Conservation (phyloP, 2,113 vertebrate genomes). For the Bufo gargarizans region DNA sequence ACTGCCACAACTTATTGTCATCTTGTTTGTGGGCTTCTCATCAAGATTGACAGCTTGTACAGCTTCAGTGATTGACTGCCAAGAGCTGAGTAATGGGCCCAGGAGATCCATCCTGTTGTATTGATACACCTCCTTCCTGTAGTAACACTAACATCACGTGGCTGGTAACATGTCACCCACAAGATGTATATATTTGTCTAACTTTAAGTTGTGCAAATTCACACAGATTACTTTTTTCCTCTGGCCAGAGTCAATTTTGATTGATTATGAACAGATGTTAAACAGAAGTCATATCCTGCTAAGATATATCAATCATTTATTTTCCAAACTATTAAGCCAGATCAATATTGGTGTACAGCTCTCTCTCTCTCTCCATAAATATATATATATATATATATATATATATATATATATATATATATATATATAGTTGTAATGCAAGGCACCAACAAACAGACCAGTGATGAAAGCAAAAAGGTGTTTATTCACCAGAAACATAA, state of each 20-base stretch:
- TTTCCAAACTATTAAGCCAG: background rate
- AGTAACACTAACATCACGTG: background rate
- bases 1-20: conserved; percentile 25
- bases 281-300: background rate
- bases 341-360: too few relatives aligned
- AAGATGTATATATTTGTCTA: conserved; percentile 17
- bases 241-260: background rate
- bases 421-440: too few relatives aligned
- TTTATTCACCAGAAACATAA: too few relatives aligned
- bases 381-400: too few relatives aligned
- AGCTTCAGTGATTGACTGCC: conserved; percentile 7
- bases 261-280: conserved; percentile 4
- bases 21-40: conserved; percentile 5
- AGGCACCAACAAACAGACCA: too few relatives aligned
- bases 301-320: background rate
- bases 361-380: too few relatives aligned
- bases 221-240: background rate
- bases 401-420: too few relatives aligned
- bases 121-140: conserved; percentile 3
- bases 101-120: conserved; percentile 4
- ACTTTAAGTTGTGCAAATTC: background rate
- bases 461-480: too few relatives aligned
- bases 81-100: conserved; percentile 21
- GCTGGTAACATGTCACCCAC: background rate
- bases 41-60: conserved; percentile 27